Conservation (phyloP, 64 coral and sea anemone species). For the Montipora efflorescens region DNA sequence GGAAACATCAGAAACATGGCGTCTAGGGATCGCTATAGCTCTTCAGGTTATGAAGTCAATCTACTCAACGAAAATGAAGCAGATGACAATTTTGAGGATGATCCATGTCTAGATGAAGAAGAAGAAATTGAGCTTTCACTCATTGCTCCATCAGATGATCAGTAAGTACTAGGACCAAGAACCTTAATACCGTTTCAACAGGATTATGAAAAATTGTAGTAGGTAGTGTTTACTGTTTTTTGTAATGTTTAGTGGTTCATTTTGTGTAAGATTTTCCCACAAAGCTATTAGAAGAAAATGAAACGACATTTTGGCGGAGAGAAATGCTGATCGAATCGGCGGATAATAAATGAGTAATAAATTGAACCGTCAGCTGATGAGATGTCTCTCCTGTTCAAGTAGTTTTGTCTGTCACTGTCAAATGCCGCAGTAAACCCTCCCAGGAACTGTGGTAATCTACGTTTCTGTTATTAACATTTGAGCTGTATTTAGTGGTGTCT, state of each 20-base stretch:
- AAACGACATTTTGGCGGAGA: too few species aligned
- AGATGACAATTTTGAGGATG: conserved; percentile 93
- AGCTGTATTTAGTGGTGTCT: conserved; percentile 52
- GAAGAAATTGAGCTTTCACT: conserved; percentile 72
- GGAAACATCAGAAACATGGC: conserved; percentile 72
- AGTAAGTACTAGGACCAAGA: conserved; percentile 65
- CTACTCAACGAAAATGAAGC: conserved; percentile 81
- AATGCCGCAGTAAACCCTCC: background rate
- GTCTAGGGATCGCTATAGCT: conserved; percentile 76
- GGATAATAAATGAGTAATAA: too few species aligned
- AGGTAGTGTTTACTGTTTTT: background rate
- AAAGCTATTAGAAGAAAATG: too few species aligned
- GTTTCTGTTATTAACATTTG: background rate
- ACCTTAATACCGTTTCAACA: background rate
- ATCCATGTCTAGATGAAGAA: conserved; percentile 80
- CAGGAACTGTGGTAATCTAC: background rate
- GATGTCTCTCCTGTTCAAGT: too few species aligned
- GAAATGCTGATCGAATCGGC: too few species aligned
- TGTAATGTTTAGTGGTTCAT: too few species aligned
- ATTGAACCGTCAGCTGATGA: too few species aligned
- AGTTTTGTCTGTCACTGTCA: too few species aligned
- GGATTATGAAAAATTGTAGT: background rate
- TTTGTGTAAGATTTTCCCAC: too few species aligned
- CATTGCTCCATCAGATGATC: conserved; percentile 79
- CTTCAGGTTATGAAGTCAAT: conserved; percentile 82